A percentile compares a stretch with the other conserved stretches of the same genome.
phyloP scores from a whole-genome alignment of 2,113 vertebrate species.

The Heterotilapia buettikoferi region DNA sequence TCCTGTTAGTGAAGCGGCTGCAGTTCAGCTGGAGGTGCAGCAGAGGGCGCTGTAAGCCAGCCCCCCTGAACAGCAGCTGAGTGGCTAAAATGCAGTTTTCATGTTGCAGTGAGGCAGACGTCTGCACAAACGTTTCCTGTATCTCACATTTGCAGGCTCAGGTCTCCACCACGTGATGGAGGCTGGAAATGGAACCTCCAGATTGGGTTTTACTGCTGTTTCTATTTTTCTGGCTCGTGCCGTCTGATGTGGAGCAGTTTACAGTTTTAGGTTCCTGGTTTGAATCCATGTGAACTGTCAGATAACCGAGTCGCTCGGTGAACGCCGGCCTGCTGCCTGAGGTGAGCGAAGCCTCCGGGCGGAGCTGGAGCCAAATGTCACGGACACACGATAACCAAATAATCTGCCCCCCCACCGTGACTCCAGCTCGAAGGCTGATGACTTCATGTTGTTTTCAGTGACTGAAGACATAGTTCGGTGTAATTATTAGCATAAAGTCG shows the following conservation, averaged over 20 bases:
- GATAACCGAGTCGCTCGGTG: neutral
- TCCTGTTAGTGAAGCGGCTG: neutral
- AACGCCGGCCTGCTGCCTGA: rapidly evolving
- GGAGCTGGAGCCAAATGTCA: neutral
- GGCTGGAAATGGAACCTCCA: rapidly evolving
- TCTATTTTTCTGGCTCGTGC: neutral
- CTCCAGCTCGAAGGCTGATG: neutral
- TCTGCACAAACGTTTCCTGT: neutral
- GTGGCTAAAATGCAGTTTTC: neutral
- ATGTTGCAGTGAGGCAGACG: neutral
- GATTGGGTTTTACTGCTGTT: rapidly evolving
- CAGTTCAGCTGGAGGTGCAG: neutral
- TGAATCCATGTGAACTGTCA: neutral
- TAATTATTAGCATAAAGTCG: neutral
- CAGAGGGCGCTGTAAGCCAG: neutral
- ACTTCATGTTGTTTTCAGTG: neutral
- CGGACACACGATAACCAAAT: rapidly evolving
- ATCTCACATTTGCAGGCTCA: neutral
- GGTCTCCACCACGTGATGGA: neutral
- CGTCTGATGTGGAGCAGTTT: neutral
- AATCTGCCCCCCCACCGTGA: neutral
- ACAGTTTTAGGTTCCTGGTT: neutral
- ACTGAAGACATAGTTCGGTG: neutral
- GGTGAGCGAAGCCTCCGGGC: neutral
- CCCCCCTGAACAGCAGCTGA: neutral